Evolutionary conservation across 2,113 vertebrate species (phyloP).

Genomic region (Colius striatus): DNA sequence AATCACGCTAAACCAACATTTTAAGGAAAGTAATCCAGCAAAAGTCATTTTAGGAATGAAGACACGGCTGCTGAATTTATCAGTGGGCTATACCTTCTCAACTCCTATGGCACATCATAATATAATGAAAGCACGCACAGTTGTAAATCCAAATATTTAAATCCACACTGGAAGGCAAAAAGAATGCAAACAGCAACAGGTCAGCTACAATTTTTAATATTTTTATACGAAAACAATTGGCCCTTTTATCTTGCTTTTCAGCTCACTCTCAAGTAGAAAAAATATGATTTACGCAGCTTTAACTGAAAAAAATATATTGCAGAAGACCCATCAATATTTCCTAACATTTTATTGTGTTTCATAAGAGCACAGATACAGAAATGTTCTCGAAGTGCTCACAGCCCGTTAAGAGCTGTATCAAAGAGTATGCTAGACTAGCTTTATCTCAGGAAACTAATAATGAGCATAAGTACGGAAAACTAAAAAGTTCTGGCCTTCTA

Average conservation of each 20-base stretch:
- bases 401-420: neutral
- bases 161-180: constrained; percentile 16
- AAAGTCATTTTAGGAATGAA: constrained; percentile 40
- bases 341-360: neutral
- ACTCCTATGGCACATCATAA: neutral
- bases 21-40: neutral
- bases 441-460: neutral
- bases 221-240: neutral
- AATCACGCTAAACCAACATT: neutral
- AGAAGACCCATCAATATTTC: neutral
- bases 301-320: neutral
- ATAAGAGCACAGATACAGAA: neutral
- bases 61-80: constrained; percentile 36
- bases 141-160: constrained; percentile 45
- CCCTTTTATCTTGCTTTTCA: neutral
- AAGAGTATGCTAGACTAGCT: neutral
- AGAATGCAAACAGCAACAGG: constrained; percentile 15
- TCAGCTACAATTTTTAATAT: constrained; percentile 18
- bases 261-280: neutral
- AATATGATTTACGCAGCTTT: neutral
- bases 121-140: neutral
- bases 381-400: neutral
- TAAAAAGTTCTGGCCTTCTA: neutral
- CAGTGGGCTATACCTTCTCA: neutral
- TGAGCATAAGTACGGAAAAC: neutral